Evolutionary conservation across 2,113 vertebrate species (phyloP), one percentile per base, ranked within the genome.

Genomic region (Pavo muticus): DNA sequence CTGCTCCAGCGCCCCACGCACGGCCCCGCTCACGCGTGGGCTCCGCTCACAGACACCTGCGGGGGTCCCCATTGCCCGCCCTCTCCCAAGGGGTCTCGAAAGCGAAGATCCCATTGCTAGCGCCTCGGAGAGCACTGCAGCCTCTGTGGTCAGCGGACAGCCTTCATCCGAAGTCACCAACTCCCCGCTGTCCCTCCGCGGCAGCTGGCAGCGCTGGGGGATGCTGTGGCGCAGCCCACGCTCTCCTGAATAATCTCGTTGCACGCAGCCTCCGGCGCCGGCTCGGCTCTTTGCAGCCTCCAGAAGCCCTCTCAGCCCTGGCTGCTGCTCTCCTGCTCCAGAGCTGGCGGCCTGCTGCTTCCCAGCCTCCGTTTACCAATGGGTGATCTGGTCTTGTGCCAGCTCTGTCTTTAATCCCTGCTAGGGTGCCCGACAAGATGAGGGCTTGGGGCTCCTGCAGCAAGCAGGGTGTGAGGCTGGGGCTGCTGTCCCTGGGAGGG

Each of bases 221-320:
- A 57, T 61, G 45, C 67, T 24, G 24, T 16, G 23, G n/a, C 35
- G 21, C 45, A 35, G 24, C n/a, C 24, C n/a, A 19, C 25, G n/a
- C 47, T 11, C 47, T 39, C 17, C 82, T 35, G 75, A 25, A 6
- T 9, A 5, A 47, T 3, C 20, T 35, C 47, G 5, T 32, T 68
- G 56, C 12, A n/a, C 1, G 0, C 29, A 45, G 21, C 15, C 20
- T 57, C 76, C 0, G 0, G 60, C 0, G 0, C 77, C 2, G 0
- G 68, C 27, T 50, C 1, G 0, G 40, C 50, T 60, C 35, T 40
- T 30, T 83, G 59, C n/a, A 45, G 30, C 39, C 50, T 56, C 1
- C 1, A 67, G 71, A 91, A 91, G 73, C 84, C 50, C 50, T 67
- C 73, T 27, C 61, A 75, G 44, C 11, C 24, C 32, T 40, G 0